phyloP scores from a whole-genome alignment of 2,797 vertebrate species.

The Myotis vivesi region DNA sequence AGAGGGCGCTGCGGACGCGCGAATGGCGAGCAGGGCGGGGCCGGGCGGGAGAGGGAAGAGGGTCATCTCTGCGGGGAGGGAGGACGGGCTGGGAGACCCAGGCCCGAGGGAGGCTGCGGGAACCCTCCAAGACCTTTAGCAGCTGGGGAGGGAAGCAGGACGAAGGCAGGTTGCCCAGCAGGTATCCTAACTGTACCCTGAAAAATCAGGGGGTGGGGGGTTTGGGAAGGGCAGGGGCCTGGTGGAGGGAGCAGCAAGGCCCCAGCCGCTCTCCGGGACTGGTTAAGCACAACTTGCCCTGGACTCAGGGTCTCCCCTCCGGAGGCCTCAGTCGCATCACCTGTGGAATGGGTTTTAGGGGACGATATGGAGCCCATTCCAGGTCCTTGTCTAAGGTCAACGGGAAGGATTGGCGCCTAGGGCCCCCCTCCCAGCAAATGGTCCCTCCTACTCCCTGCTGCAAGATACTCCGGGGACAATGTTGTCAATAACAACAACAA shows the following conservation, averaged over 20 bases:
- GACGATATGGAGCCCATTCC: not conserved
- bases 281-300: not conserved
- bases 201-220: not conserved
- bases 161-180: not conserved
- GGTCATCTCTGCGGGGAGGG: fast-evolving
- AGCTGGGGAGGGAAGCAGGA: not conserved
- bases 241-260: too few relatives aligned
- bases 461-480: not conserved
- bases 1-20: not conserved
- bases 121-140: not conserved
- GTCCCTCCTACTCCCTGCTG: not conserved
- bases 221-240: not conserved
- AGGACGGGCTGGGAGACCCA: too few relatives aligned
- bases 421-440: not conserved
- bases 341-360: not conserved
- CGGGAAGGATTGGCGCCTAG: not conserved
- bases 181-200: not conserved
- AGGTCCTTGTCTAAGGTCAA: not conserved
- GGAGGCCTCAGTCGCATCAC: not conserved
- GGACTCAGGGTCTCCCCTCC: not conserved
- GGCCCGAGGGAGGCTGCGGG: too few relatives aligned
- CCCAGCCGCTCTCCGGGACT: not conserved
- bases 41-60: fast-evolving
- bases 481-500: too few relatives aligned
- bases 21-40: fast-evolving